phyloP scores from a whole-genome alignment of 2,888 invertebrate species.

The Diploptera punctata region DNA sequence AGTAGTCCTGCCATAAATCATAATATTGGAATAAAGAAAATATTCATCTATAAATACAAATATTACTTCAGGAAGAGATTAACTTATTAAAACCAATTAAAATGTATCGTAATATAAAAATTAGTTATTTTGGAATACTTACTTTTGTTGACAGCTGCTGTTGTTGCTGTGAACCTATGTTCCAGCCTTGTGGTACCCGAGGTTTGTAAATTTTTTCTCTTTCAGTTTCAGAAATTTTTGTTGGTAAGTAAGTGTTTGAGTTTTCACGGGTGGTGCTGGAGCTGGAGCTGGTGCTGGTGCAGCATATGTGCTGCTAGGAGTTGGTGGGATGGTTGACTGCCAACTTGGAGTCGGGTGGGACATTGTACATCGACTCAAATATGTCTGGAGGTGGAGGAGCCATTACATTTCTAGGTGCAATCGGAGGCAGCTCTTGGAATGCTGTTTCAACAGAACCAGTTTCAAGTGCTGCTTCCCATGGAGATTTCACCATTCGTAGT shows the following conservation, averaged over 20 bases:
- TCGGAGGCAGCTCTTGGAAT: conserved; percentile 60
- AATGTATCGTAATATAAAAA: too few species aligned
- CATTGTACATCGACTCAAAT: conserved; percentile 19
- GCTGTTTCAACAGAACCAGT: conserved; percentile 74
- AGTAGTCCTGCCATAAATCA: too few species aligned
- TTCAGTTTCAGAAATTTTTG: conserved; percentile 16
- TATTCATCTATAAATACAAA: too few species aligned
- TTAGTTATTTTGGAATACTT: too few species aligned
- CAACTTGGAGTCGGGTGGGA: conserved; percentile 31
- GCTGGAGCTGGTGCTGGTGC: neutral
- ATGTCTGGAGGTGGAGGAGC: conserved; percentile 45
- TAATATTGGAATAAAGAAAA: too few species aligned
- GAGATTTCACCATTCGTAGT: conserved; percentile 67
- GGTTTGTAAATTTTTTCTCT: conserved; percentile 55
- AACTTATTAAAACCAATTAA: too few species aligned
- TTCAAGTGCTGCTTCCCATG: conserved; percentile 75
- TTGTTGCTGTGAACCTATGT: conserved; percentile 46
- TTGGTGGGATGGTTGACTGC: conserved; percentile 19
- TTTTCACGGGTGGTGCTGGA: neutral
- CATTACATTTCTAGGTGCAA: conserved; percentile 40
- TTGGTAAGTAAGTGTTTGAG: conserved; percentile 13
- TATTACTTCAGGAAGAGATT: too few species aligned
- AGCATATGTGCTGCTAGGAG: conserved; percentile 21
- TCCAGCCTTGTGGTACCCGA: conserved; percentile 60
- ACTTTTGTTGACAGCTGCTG: too few species aligned